Conservation (phyloP, 2,888 invertebrate species). For the Dastarcus helophoroides region DNA sequence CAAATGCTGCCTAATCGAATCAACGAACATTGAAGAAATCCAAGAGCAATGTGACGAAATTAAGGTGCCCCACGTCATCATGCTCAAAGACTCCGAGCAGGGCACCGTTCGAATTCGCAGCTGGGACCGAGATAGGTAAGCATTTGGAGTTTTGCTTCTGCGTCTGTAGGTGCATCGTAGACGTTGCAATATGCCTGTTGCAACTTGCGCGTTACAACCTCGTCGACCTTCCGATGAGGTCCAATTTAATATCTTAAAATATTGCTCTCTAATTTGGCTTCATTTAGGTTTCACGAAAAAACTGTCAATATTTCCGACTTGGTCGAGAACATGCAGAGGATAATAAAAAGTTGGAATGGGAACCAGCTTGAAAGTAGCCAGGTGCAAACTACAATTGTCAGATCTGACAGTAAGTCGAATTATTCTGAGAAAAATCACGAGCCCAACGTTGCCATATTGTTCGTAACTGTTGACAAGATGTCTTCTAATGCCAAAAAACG, state of each 20-base stretch:
- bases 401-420: conserved; percentile 28
- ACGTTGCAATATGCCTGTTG: conserved; percentile 1
- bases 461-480: conserved; percentile 53
- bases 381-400: conserved; percentile 15
- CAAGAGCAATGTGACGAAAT: conserved; percentile 48
- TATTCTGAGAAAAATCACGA: conserved; percentile 25
- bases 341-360: conserved; percentile 36
- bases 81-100: conserved; percentile 47
- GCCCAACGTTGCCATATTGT: conserved; percentile 49
- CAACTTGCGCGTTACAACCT: not conserved
- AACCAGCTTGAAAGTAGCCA: conserved; percentile 14
- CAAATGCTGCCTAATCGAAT: conserved; percentile 50
- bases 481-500: conserved; percentile 51
- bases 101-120: conserved; percentile 45
- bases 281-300: conserved; percentile 49
- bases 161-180: not conserved
- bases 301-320: conserved; percentile 50
- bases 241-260: not conserved
- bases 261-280: conserved; percentile 7
- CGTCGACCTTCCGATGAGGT: too few species aligned
- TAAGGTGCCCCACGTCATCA: conserved; percentile 50
- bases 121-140: conserved; percentile 50
- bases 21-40: conserved; percentile 50
- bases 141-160: not conserved
- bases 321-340: conserved; percentile 58